Evolutionary conservation across 2,113 vertebrate genomes (phyloP).

Genomic region (Epinephelus fuscoguttatus): DNA sequence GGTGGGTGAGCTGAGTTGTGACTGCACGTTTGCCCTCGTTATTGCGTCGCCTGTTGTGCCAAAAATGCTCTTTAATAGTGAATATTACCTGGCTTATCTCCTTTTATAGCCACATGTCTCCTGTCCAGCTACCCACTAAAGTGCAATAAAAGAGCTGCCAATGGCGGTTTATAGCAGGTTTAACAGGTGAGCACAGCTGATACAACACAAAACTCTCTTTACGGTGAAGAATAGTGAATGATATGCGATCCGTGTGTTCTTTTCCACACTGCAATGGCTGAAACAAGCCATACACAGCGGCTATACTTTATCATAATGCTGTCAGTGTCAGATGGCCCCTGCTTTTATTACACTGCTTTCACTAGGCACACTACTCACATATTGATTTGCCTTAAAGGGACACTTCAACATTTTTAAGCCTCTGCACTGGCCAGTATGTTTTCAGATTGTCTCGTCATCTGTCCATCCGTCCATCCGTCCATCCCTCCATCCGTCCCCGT

Average conservation of each 20-base stretch:
- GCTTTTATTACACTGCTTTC: conserved; percentile 36
- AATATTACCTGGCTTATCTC: conserved; percentile 68
- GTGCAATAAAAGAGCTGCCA: conserved; percentile 70
- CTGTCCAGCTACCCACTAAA: conserved; percentile 44
- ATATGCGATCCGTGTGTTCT: conserved; percentile 51
- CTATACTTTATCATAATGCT: conserved; percentile 46
- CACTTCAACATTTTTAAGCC: too few species aligned
- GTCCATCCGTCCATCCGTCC: too few species aligned
- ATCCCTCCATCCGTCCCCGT: too few species aligned
- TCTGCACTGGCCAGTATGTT: neutral
- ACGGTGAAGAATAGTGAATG: conserved; percentile 14
- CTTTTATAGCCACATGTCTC: conserved; percentile 64
- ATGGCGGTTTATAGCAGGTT: conserved; percentile 63
- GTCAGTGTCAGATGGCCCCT: conserved; percentile 43
- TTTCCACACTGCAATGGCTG: conserved; percentile 27
- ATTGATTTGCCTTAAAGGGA: conserved; percentile 22
- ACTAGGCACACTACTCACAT: conserved; percentile 30
- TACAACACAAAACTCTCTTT: conserved; percentile 51
- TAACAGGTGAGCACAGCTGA: conserved; percentile 73
- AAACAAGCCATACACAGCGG: conserved; percentile 23
- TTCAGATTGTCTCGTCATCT: neutral
- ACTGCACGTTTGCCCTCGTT: conserved; percentile 29
- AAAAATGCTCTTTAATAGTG: conserved; percentile 52
- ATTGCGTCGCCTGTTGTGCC: conserved; percentile 15
- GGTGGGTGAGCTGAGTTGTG: neutral